Percentiles rank a stretch among this genome's conserved stretches.
Conservation (phyloP, 2,113 vertebrate genomes). For the Poicephalus gulielmi region DNA sequence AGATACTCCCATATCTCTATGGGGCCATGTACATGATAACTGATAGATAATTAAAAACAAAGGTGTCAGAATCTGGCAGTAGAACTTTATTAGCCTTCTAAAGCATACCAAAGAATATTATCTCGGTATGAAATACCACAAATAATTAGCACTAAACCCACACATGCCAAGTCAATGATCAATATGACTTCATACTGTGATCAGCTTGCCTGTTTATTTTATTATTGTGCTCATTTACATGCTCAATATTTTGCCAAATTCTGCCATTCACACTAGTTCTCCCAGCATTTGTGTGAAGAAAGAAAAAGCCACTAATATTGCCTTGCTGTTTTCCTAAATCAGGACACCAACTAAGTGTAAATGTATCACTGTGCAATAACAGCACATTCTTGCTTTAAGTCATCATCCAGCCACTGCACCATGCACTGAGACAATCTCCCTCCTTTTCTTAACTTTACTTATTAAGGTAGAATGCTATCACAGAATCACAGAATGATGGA, state of each 20-base stretch:
- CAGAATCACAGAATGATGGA: neutral
- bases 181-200: neutral
- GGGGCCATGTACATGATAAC: neutral
- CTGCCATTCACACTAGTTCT: neutral
- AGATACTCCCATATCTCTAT: neutral
- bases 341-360: neutral
- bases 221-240: neutral
- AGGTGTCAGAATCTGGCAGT: slow-evolving; percentile 25
- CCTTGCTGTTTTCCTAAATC: neutral
- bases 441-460: neutral
- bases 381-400: neutral
- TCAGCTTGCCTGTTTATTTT: slow-evolving; percentile 3
- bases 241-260: slow-evolving; percentile 19
- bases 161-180: neutral
- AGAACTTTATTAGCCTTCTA: slow-evolving; percentile 10
- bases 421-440: neutral
- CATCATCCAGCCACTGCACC: neutral
- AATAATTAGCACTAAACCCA: slow-evolving; percentile 29
- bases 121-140: slow-evolving; percentile 14
- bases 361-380: neutral
- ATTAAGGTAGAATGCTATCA: neutral
- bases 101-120: neutral
- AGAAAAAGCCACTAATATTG: neutral
- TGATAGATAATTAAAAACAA: slow-evolving; percentile 2
- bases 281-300: neutral